Conservation (phyloP, 2,113 vertebrate species). For the Oreochromis aureus region DNA sequence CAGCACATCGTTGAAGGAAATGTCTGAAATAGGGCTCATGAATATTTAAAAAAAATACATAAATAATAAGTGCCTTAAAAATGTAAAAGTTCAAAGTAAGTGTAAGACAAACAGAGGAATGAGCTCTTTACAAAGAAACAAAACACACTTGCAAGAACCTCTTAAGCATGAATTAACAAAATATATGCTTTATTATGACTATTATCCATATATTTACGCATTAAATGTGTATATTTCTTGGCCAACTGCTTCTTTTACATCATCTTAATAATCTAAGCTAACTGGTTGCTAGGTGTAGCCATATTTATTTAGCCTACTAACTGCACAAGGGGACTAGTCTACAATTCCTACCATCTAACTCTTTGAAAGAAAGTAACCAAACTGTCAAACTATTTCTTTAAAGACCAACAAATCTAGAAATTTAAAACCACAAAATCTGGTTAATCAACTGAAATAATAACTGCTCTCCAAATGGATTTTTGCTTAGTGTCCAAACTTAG, state of each 20-base stretch:
- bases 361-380: background rate
- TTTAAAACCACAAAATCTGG: background rate
- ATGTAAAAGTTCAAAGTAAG: background rate
- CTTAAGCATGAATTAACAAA: background rate
- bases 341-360: background rate
- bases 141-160: background rate
- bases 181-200: fast-evolving
- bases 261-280: background rate
- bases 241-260: background rate
- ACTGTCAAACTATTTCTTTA: background rate
- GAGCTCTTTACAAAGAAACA: background rate
- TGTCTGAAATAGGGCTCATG: background rate
- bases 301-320: background rate
- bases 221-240: background rate
- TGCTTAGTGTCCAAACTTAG: conserved; percentile 37
- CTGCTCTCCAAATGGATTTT: background rate
- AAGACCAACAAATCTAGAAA: background rate
- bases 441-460: conserved; percentile 8
- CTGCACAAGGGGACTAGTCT: background rate
- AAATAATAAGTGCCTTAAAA: background rate
- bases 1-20: conserved; percentile 8
- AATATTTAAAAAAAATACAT: background rate
- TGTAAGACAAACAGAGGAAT: background rate
- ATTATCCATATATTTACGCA: background rate
- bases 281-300: background rate